These are phyloP conservation scores for Diplodus sargus DNA, from an alignment of 2,797 vertebrate genomes.

Conservation along the genomic window DNA sequence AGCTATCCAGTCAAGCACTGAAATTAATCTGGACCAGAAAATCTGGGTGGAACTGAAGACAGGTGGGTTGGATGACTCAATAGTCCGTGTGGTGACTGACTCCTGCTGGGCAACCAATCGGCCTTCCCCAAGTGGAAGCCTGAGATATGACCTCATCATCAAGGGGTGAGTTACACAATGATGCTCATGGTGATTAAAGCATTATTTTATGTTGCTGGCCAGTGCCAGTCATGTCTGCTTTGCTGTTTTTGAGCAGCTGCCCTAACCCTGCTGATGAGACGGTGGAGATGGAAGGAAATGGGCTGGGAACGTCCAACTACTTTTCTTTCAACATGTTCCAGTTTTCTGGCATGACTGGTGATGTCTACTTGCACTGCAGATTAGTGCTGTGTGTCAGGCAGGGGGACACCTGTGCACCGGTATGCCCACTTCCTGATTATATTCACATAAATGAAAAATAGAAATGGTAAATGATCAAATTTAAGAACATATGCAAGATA, in stretches of 20 bases:
- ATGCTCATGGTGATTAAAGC: not conserved
- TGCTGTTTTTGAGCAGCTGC: slow-evolving; percentile 33
- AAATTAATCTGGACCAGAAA: slow-evolving; percentile 34
- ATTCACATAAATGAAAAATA: not conserved
- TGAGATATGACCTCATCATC: slow-evolving; percentile 56
- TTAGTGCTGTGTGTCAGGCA: slow-evolving; percentile 26
- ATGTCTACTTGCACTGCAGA: slow-evolving; percentile 53
- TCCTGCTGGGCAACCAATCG: slow-evolving; percentile 66
- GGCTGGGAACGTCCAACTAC: slow-evolving; percentile 29
- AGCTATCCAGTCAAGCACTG: not conserved
- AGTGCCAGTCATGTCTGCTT: not conserved
- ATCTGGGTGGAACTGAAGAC: slow-evolving; percentile 59
- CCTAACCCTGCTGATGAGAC: slow-evolving; percentile 1
- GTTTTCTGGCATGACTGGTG: not conserved
- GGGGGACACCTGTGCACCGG: slow-evolving; percentile 19
- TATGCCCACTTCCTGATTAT: not conserved
- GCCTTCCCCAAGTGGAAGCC: slow-evolving; percentile 18
- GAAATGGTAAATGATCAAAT: not conserved
- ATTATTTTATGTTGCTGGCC: not conserved
- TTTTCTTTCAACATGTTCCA: slow-evolving; percentile 61
- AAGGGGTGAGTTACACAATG: slow-evolving; percentile 46
- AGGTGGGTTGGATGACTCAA: slow-evolving; percentile 28
- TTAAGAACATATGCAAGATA: no score
- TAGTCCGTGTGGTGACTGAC: slow-evolving; percentile 38
- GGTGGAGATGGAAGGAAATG: slow-evolving; percentile 34